Base-by-base conservation (phyloP, 2,113 vertebrate genomes). In the Albula glossodonta region DNA sequence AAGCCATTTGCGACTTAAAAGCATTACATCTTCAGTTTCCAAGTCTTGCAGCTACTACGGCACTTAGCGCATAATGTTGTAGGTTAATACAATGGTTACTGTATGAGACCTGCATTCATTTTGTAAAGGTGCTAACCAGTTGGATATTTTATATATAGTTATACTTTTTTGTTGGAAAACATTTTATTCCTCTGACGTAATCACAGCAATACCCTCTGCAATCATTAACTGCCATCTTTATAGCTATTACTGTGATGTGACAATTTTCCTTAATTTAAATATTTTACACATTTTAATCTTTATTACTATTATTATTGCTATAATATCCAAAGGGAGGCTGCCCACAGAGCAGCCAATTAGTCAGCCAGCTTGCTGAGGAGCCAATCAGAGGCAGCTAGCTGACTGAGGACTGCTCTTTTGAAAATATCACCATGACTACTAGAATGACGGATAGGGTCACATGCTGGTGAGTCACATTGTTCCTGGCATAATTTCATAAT, bases 401-500 rank as follows among this genome's bases (percentile, higher is more conserved):
- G 53, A 12, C 6, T 6, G 53, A 78, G 87, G 90, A 90, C 86
- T 90, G 82, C 87, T 88, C 90, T 83, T 83, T n/a, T 2, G n/a
- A 8, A 41, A 74, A n/a, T 22, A 74, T 87, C 81, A 78, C 48
- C 13, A 48, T 1, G 10, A 17, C 80, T 84, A 87, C 86, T 82
- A 85, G 66, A 66, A 86, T 81, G 60, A 51, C 4, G 6, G 48
- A 13, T 77, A 41, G 50, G 8, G 51, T n/a, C n/a, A 49, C 51
- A 70, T n/a, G 19, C 12, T 15, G 49, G 48, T 17, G 41, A 52
- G 9, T n/a, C 56, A 15, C 63, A 57, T 50, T n/a, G n/a, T 25
- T 70, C 57, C n/a, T 50, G 6, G 56, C 60, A 70, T 85, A 63
- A 56, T 63, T 79, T 49, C 5, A 51, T 51, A 41, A 41, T 41